These are phyloP conservation scores for Bactericera cockerelli DNA, from an alignment of 1,140 invertebrate genomes.

Conservation along the genomic window DNA sequence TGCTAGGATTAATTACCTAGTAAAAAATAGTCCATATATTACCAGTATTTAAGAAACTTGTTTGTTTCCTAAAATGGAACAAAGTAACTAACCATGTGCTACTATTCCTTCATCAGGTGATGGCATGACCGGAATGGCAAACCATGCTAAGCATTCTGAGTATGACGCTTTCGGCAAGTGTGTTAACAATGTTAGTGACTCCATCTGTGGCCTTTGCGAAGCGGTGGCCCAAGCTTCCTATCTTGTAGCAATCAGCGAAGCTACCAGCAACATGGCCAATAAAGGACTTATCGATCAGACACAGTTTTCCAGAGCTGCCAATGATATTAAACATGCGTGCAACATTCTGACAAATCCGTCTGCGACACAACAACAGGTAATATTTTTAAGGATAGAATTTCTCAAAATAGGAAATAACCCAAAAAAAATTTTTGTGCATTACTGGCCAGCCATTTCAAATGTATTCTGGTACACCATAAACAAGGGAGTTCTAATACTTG, in stretches of 20 bases:
- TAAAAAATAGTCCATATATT: too few relatives aligned
- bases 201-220: constrained; percentile 87
- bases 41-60: too few relatives aligned
- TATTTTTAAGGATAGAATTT: too few relatives aligned
- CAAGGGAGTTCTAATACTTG: too few relatives aligned
- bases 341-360: constrained; percentile 56
- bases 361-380: constrained; percentile 61
- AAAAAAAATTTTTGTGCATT: too few relatives aligned
- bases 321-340: constrained; percentile 80
- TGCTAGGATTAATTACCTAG: too few relatives aligned
- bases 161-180: constrained; percentile 75
- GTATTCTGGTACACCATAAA: too few relatives aligned
- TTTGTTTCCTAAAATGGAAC: too few relatives aligned
- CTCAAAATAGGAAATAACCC: too few relatives aligned
- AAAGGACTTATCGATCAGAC: constrained; percentile 84
- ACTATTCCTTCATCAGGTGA: too few relatives aligned
- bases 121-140: constrained; percentile 87
- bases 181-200: constrained; percentile 64
- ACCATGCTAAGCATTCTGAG: constrained; percentile 74
- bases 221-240: constrained; percentile 87
- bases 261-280: constrained; percentile 73
- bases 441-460: too few relatives aligned
- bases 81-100: too few relatives aligned
- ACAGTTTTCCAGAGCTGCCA: constrained; percentile 70
- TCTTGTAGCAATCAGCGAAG: constrained; percentile 81